Evolutionary conservation across 1,140 invertebrate species (phyloP).

Genomic region (Acromyrmex echinatior): DNA sequence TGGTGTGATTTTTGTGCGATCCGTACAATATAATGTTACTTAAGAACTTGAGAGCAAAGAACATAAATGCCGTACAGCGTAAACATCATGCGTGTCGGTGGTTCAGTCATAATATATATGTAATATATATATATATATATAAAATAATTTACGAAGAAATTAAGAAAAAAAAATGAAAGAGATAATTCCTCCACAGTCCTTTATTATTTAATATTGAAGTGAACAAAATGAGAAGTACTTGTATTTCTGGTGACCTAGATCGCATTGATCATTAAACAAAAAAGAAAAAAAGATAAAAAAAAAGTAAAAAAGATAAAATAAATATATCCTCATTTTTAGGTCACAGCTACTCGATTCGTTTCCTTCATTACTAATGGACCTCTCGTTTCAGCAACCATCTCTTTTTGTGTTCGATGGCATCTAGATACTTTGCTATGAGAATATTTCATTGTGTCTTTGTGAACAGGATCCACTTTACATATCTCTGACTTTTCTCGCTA

Average conservation of each 20-base stretch:
- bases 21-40: conserved; percentile 81
- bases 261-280: conserved; percentile 83
- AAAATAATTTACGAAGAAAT: conserved; percentile 78
- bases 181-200: conserved; percentile 85
- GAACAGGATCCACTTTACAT: conserved; percentile 61
- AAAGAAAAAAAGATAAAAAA: conserved; percentile 88
- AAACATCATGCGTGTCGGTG: conserved; percentile 84
- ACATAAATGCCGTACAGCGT: conserved; percentile 81
- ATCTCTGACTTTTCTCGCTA: conserved; percentile 62
- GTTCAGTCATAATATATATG: conserved; percentile 86
- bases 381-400: conserved; percentile 73
- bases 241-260: conserved; percentile 86
- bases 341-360: conserved; percentile 85
- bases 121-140: conserved; percentile 84
- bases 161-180: conserved; percentile 75
- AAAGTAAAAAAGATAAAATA: conserved; percentile 89
- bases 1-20: conserved; percentile 78
- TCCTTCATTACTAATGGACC: conserved; percentile 77
- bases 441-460: conserved; percentile 66
- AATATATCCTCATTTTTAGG: conserved; percentile 92
- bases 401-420: conserved; percentile 73
- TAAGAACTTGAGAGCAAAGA: conserved; percentile 80
- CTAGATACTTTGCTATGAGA: conserved; percentile 72
- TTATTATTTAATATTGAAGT: conserved; percentile 85
- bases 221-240: conserved; percentile 85